Evolutionary conservation across 2,797 vertebrate species (phyloP), one percentile per base, ranked within the genome.

Genomic region (Petrocephalus schoutedeni): DNA sequence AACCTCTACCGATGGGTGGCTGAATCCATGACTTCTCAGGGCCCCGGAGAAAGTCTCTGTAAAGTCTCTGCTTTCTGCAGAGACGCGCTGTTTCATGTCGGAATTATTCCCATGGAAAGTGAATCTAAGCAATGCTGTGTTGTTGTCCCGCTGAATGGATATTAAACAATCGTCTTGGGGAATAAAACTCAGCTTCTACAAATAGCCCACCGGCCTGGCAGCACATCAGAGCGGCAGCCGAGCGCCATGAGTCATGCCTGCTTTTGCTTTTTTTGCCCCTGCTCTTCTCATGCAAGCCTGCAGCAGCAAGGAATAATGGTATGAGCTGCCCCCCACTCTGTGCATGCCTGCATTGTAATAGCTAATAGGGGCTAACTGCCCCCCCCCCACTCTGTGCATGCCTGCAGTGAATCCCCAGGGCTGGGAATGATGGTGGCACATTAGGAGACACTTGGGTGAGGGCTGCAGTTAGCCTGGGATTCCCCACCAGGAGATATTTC

Each of bases 171-270:
- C 51, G n/a, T 84, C 53, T 85, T 89, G 54, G 32, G 59, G 80
- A 85, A 87, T 86, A 64, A 87, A 64, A 41, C 88, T 89, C 14
- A 89, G 56, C 87, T 41, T 88, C 91, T 88, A 90, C 89, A 92
- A 91, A 91, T 87, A 92, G 88, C 82, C 61, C 10, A 89, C 86
- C 89, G 87, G 61, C 90, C 88, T 92, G 93, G 92, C 91, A 89
- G 91, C 84, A 28, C 59, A 87, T 92, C 89, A 88, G 91, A 92
- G 90, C 88, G 90, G 90, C 90, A 87, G 92, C 92, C 90, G 0
- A 90, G 89, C 90, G 90, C 84, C 91, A 90, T 93, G 93, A 93
- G 87, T 94, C 93, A 93, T 93, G 91, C 89, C 82, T n/a, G 51
- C 10, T 59, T n/a, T 41, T n/a, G 10, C 89, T 85, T 36, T 80